A percentile compares a stretch with the other conserved stretches of the same genome.
Evolutionary conservation across 2,113 vertebrate species (phyloP).

Genomic region (Scomber japonicus): DNA sequence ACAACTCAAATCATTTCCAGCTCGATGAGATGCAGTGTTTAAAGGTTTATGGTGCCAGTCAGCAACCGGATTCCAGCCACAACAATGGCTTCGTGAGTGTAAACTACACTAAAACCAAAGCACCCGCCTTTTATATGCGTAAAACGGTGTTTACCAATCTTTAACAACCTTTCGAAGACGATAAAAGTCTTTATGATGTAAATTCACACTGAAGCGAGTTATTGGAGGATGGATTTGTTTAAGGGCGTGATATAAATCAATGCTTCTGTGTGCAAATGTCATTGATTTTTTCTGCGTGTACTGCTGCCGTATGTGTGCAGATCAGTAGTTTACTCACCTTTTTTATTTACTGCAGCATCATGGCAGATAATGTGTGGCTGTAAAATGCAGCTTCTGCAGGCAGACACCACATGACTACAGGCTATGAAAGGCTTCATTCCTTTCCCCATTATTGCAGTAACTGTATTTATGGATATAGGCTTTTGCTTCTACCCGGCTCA

Average conservation of each 20-base stretch:
- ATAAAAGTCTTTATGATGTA: constrained; percentile 64
- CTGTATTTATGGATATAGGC: constrained; percentile 61
- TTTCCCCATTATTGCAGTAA: constrained; percentile 37
- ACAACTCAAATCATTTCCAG: constrained; percentile 13
- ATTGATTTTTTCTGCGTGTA: constrained; percentile 63
- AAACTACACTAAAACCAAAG: constrained; percentile 50
- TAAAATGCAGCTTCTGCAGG: constrained; percentile 54
- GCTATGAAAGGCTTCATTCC: constrained; percentile 44
- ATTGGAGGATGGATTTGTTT: constrained; percentile 34
- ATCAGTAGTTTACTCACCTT: constrained; percentile 54
- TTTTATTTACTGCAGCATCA: constrained; percentile 64
- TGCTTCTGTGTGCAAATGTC: constrained; percentile 43
- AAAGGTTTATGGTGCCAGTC: constrained; percentile 41
- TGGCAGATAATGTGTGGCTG: constrained; percentile 52
- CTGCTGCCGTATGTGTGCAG: constrained; percentile 44
- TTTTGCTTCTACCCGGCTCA: constrained; percentile 21
- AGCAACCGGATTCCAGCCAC: constrained; percentile 32
- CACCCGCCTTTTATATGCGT: constrained; percentile 43
- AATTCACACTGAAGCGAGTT: constrained; percentile 32
- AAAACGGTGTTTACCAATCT: constrained; percentile 65
- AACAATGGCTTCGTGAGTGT: constrained; percentile 32
- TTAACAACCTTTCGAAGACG: constrained; percentile 52
- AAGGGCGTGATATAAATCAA: constrained; percentile 45
- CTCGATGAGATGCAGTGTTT: constrained; percentile 15
- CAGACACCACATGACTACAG: constrained; percentile 31